Evolutionary conservation across 2,797 vertebrate genomes (phyloP).

Genomic region (Poeciliopsis presidionis): DNA sequence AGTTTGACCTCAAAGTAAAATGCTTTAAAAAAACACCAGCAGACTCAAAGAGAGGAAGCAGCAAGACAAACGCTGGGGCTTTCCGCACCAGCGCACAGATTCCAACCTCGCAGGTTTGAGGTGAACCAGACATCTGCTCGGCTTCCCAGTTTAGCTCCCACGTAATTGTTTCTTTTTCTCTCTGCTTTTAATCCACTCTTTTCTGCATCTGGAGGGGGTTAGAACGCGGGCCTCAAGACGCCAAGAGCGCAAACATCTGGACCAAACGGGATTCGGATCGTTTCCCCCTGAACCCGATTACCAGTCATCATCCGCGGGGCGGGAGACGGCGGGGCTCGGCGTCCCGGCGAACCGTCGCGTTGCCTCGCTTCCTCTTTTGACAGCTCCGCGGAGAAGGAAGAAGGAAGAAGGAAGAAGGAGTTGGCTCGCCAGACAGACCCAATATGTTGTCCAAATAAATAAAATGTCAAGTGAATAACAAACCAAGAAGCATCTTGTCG

Average conservation of each 20-base stretch:
- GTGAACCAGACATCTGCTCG: constrained; percentile 16
- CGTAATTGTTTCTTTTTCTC: constrained; percentile 14
- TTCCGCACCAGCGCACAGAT: constrained; percentile 29
- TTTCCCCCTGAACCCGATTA: constrained; percentile 27
- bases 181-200: neutral
- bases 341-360: constrained; percentile 48
- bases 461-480: constrained; percentile 68
- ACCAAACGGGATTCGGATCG: constrained; percentile 13
- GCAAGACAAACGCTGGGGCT: constrained; percentile 29
- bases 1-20: constrained; percentile 51
- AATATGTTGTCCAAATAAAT: constrained; percentile 63
- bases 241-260: constrained; percentile 47
- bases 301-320: neutral
- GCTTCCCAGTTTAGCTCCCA: constrained; percentile 25
- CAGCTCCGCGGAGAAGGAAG: constrained; percentile 39
- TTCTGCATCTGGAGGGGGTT: constrained; percentile 9
- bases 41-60: neutral
- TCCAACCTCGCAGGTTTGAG: constrained; percentile 23
- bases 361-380: constrained; percentile 59
- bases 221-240: constrained; percentile 39
- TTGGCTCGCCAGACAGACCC: constrained; percentile 49
- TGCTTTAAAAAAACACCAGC: constrained; percentile 32
- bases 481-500: constrained; percentile 51
- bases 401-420: constrained; percentile 26
- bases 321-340: neutral